Percentiles rank a stretch among this genome's conserved stretches.
These are phyloP conservation scores for Gephyroberyx darwinii DNA, from an alignment of 2,797 vertebrate genomes.

Conservation along the genomic window DNA sequence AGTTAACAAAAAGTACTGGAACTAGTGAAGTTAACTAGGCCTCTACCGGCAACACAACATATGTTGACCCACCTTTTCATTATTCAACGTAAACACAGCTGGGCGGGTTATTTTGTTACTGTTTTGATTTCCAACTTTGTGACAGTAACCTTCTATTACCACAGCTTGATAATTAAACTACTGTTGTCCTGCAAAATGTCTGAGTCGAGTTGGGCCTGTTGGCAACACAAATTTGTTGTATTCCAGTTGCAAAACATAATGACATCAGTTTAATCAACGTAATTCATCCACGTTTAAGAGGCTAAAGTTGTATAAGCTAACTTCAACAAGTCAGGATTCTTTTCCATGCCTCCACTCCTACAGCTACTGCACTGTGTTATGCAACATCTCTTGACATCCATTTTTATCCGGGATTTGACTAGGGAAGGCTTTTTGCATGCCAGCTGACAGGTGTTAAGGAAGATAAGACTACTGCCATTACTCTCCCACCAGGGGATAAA, in stretches of 20 bases:
- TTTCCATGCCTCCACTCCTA: slow-evolving; percentile 1
- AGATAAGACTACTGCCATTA: slow-evolving; percentile 1
- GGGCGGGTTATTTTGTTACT: neutral
- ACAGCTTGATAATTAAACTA: neutral
- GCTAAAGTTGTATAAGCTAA: neutral
- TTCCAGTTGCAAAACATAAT: neutral
- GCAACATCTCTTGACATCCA: neutral
- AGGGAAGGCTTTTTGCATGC: neutral
- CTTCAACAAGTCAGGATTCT: neutral
- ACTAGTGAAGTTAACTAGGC: too few species aligned
- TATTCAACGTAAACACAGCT: neutral
- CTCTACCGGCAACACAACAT: too few species aligned
- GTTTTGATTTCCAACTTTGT: neutral
- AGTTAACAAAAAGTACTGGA: too few species aligned
- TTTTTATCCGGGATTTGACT: slow-evolving; percentile 7
- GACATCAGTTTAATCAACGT: neutral
- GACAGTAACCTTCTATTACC: neutral
- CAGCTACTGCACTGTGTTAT: neutral
- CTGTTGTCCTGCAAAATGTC: neutral
- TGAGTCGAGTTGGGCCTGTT: neutral
- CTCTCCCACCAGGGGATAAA: neutral
- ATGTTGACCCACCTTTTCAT: neutral
- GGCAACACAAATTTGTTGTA: too few species aligned
- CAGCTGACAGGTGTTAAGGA: neutral
- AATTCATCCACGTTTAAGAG: neutral